Evolutionary conservation across 2,113 vertebrate genomes (phyloP).

Genomic region (Ceuthmochares aereus): DNA sequence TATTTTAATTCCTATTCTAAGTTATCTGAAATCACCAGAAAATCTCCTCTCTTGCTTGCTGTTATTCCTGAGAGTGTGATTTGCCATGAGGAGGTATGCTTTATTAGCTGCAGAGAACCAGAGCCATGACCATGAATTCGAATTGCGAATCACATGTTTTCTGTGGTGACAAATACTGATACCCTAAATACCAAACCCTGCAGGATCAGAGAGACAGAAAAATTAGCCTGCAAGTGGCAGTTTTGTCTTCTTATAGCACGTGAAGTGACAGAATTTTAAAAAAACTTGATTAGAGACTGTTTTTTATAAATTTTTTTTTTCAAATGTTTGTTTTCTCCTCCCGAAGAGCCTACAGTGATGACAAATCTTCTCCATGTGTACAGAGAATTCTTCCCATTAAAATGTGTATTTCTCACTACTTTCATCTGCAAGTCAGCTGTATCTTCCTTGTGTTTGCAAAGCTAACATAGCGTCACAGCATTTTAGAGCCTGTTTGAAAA

Average conservation of each 20-base stretch:
- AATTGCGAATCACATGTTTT: not conserved
- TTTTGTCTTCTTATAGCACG: not conserved
- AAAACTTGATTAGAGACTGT: not conserved
- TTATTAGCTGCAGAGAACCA: not conserved
- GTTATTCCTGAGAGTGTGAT: not conserved
- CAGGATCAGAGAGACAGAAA: not conserved
- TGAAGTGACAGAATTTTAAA: not conserved
- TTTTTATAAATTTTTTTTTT: not conserved
- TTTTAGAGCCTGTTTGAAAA: not conserved
- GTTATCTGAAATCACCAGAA: not conserved
- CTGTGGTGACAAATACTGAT: not conserved
- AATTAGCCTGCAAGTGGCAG: not conserved
- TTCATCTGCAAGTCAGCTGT: not conserved
- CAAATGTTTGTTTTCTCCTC: not conserved
- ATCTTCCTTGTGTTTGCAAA: not conserved
- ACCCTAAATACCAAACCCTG: not conserved
- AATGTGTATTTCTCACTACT: not conserved
- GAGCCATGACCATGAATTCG: not conserved
- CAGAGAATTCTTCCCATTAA: not conserved
- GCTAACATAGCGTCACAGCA: not conserved
- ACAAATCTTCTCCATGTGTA: not conserved
- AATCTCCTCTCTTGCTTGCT: not conserved
- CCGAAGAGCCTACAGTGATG: not conserved
- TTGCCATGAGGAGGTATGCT: not conserved
- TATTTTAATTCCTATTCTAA: not conserved